Evolutionary conservation across 2,888 invertebrate genomes (phyloP).

Genomic region (Tenthredo notha): DNA sequence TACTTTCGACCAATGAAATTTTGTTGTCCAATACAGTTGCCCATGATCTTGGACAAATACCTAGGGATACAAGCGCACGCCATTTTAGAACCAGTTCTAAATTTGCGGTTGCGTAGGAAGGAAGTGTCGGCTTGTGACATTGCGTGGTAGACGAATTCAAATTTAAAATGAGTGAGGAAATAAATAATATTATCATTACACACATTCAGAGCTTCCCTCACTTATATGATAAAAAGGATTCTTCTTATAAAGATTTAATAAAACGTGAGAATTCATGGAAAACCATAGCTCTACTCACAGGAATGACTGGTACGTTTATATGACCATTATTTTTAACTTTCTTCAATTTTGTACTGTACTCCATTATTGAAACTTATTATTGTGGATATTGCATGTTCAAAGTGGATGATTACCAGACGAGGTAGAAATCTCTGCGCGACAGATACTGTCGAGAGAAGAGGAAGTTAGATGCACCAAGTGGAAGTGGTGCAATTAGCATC

Average conservation of each 20-base stretch:
- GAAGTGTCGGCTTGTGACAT: conserved; percentile 6
- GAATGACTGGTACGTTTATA: conserved; percentile 17
- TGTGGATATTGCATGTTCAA: conserved; percentile 10
- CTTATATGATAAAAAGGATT: conserved; percentile 1
- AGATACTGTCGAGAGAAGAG: too few relatives aligned
- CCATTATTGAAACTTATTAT: not conserved
- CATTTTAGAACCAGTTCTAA: too few relatives aligned
- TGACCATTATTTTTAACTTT: not conserved
- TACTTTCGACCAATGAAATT: too few relatives aligned
- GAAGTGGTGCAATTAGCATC: not conserved
- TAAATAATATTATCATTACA: not conserved
- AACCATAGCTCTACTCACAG: not conserved
- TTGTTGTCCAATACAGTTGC: too few relatives aligned
- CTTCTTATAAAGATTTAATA: not conserved
- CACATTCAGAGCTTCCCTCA: not conserved
- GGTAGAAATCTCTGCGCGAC: too few relatives aligned
- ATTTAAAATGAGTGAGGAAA: conserved; percentile 26
- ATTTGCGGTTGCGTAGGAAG: too few relatives aligned
- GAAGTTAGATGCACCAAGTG: too few relatives aligned
- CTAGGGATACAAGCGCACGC: too few relatives aligned
- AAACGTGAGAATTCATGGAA: conserved; percentile 14
- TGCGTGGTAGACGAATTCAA: not conserved
- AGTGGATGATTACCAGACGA: conserved; percentile 15
- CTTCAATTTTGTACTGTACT: not conserved
- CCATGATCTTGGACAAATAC: too few relatives aligned